Conservation (phyloP, 2,113 vertebrate genomes). For the Pachypanchax playfairii region DNA sequence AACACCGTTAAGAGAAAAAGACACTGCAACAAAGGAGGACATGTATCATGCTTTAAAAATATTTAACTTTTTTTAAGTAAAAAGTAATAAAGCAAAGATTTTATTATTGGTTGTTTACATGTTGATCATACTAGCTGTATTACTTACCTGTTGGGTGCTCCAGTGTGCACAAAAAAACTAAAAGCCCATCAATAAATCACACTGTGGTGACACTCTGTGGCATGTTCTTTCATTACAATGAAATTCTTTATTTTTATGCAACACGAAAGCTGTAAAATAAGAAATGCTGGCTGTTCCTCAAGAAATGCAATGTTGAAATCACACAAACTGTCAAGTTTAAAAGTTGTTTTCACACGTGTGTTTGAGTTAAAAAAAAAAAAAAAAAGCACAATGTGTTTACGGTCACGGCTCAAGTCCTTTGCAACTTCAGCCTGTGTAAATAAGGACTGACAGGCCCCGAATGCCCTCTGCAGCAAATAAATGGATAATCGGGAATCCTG, state of each 20-base stretch:
- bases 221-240: slow-evolving; percentile 11
- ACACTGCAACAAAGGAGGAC: slow-evolving; percentile 20
- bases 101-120: neutral
- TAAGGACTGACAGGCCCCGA: slow-evolving; percentile 70
- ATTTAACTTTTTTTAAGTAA: too few species aligned
- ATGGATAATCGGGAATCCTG: slow-evolving; percentile 72
- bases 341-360: neutral
- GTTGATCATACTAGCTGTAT: neutral
- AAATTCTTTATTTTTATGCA: slow-evolving; percentile 13
- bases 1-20: slow-evolving; percentile 11
- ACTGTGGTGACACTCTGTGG: slow-evolving; percentile 6
- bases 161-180: slow-evolving; percentile 12
- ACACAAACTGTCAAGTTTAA: neutral
- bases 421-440: slow-evolving; percentile 47
- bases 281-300: neutral
- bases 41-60: slow-evolving; percentile 21
- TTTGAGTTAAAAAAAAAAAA: slow-evolving; percentile 20
- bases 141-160: neutral
- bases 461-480: slow-evolving; percentile 71
- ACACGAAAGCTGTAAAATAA: neutral
- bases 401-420: slow-evolving; percentile 27
- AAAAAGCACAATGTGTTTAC: slow-evolving; percentile 38
- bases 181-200: slow-evolving; percentile 11
- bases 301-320: slow-evolving; percentile 6
- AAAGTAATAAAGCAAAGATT: too few species aligned